Conservation (phyloP, 1,140 invertebrate genomes). For the Meloidogyne chitwoodi region DNA sequence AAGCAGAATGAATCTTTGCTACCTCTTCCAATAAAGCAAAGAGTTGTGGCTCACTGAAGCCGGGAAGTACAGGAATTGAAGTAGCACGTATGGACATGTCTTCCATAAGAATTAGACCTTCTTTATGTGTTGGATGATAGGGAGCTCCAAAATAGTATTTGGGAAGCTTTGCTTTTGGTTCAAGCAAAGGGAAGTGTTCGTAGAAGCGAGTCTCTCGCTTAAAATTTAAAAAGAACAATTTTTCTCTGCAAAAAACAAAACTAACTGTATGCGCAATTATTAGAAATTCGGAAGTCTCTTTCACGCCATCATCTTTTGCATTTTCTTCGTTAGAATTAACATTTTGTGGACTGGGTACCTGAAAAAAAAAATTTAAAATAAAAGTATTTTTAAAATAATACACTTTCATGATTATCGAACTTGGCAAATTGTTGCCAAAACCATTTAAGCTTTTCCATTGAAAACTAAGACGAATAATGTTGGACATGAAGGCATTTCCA, state of each 20-base stretch:
- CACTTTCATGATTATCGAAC: conserved; percentile 24
- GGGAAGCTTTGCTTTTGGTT: conserved; percentile 32
- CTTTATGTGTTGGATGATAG: conserved; percentile 18
- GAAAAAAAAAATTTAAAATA: background rate
- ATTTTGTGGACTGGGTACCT: conserved; percentile 12
- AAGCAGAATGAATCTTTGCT: conserved; percentile 30
- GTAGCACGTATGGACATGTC: conserved; percentile 28
- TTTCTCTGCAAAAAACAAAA: background rate
- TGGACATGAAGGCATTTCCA: conserved; percentile 33
- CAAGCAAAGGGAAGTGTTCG: conserved; percentile 30
- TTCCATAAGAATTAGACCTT: conserved; percentile 45
- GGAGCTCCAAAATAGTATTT: conserved; percentile 41
- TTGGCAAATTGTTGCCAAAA: background rate
- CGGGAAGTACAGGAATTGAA: conserved; percentile 34
- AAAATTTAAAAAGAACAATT: conserved; percentile 4
- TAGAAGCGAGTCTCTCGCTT: conserved; percentile 43
- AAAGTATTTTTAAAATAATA: background rate
- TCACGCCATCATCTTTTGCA: background rate
- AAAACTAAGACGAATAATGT: conserved; percentile 21
- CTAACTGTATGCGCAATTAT: conserved; percentile 2
- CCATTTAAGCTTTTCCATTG: conserved; percentile 21
- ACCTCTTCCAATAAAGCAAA: conserved; percentile 30
- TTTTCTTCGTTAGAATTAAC: background rate
- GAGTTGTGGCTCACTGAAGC: conserved; percentile 40
- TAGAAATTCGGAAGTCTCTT: conserved; percentile 2